Evolutionary conservation across 2,797 vertebrate species (phyloP).

Genomic region (Sebastes variabilis): DNA sequence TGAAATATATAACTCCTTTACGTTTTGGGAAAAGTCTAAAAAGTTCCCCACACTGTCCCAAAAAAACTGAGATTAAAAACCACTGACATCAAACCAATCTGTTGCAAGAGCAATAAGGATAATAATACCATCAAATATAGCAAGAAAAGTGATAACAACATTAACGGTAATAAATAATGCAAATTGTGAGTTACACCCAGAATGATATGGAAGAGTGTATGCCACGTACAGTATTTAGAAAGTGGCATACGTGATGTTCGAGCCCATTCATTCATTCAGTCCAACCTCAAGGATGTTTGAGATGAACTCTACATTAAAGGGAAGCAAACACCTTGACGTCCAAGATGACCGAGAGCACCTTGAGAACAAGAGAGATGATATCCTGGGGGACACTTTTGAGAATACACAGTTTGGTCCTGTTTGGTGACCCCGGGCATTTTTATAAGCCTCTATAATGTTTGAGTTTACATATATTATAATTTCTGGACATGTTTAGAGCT

Average conservation of each 20-base stretch:
- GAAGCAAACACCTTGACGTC: slow-evolving; percentile 72
- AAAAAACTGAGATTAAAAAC: slow-evolving; percentile 73
- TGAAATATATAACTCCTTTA: slow-evolving; percentile 65
- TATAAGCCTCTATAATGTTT: slow-evolving; percentile 20
- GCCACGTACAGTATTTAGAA: slow-evolving; percentile 51
- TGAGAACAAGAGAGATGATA: slow-evolving; percentile 59
- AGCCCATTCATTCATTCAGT: slow-evolving; percentile 58
- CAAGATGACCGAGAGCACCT: slow-evolving; percentile 69
- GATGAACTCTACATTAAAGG: slow-evolving; percentile 78
- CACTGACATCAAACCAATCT: slow-evolving; percentile 77
- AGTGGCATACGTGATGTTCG: slow-evolving; percentile 36
- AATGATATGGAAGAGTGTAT: slow-evolving; percentile 73
- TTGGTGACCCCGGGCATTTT: slow-evolving; percentile 9
- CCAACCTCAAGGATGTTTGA: slow-evolving; percentile 61
- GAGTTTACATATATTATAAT: slow-evolving; percentile 21
- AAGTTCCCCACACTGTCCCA: slow-evolving; percentile 48
- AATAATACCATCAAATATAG: slow-evolving; percentile 82
- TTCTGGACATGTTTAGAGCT: slow-evolving; percentile 51
- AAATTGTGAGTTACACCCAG: slow-evolving; percentile 69
- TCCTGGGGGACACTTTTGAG: slow-evolving; percentile 37
- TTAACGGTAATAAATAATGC: slow-evolving; percentile 83
- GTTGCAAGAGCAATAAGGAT: slow-evolving; percentile 77
- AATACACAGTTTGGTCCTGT: slow-evolving; percentile 43
- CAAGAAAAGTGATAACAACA: slow-evolving; percentile 80
- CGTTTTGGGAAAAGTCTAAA: slow-evolving; percentile 58